Evolutionary conservation across 1,140 invertebrate species (phyloP), one percentile per base, ranked within the genome.

Genomic region (Caenorhabditis inopinata): DNA sequence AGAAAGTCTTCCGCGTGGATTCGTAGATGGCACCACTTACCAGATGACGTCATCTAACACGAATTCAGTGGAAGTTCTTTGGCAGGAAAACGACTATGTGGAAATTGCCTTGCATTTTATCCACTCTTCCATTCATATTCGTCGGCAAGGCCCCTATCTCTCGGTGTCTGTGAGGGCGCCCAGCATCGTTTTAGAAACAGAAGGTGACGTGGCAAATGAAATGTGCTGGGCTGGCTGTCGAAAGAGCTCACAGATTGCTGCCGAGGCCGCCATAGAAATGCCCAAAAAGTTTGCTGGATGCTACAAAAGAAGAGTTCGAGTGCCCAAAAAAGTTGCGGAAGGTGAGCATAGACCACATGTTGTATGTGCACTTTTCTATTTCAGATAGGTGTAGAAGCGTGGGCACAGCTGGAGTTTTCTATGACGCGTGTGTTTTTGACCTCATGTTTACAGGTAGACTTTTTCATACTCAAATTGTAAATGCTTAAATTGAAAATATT

Each of bases 1-100:
- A 23, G 73, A 49, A 18, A 32, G 25, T 23, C 38, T 78, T 6
- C 76, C 49, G 46, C 49, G 47, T 47, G 73, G 42, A 45, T 78
- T 78, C n/a, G 76, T 58, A n/a, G 76, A 78, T 68, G 76, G 76
- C 5, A 78, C 76, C 29, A 68, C 58, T 16, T 68, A 18, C n/a
- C 58, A 58, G 29, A 14, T 29, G 14, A 42, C 12, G 21, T 38
- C 48, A 23, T 35, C 29, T 14, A 58, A 58, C 46, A 27, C 27
- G n/a, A 62, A 78, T 23, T 62, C 76, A 1, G 74, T 75, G 11
- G 78, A 80, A 27, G 76, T 78, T 6, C 18, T 78, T 11, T 58
- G 53, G 53, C 76, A 78, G 21, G 76, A 78, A 4, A 42, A 78
- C 11, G 42, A 45, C 2, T 78, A 78, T 38, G 76, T 78, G 21